These are phyloP conservation scores for Hypothenemus hampei DNA, from an alignment of 1,140 invertebrate genomes.

Conservation along the genomic window DNA sequence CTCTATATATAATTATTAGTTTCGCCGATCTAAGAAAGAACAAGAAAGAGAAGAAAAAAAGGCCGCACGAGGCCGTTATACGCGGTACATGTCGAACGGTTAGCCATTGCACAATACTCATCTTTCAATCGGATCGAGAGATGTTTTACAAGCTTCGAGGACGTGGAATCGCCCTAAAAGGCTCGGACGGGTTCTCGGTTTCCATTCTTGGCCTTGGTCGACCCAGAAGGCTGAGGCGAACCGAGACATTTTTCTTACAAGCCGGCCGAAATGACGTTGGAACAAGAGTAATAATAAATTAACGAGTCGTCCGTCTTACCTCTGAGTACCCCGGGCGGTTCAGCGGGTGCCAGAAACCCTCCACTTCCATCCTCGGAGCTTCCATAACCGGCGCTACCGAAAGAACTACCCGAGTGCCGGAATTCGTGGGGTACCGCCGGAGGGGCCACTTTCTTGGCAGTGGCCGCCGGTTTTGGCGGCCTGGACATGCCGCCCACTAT, in stretches of 20 bases:
- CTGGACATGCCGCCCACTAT: slow-evolving; percentile 66
- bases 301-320: slow-evolving; percentile 30
- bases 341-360: slow-evolving; percentile 40
- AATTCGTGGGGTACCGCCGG: slow-evolving; percentile 75
- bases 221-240: too few relatives aligned
- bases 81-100: too few relatives aligned
- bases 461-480: slow-evolving; percentile 66
- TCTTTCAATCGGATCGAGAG: not conserved
- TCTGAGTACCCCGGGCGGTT: slow-evolving; percentile 43
- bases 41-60: too few relatives aligned
- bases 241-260: too few relatives aligned
- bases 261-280: too few relatives aligned
- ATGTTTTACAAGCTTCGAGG: not conserved
- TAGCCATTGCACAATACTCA: too few relatives aligned
- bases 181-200: not conserved
- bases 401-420: slow-evolving; percentile 68
- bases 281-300: too few relatives aligned
- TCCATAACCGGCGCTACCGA: slow-evolving; percentile 69
- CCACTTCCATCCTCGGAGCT: slow-evolving; percentile 50
- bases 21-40: too few relatives aligned
- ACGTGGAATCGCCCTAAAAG: not conserved
- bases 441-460: slow-evolving; percentile 76
- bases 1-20: too few relatives aligned
- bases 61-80: too few relatives aligned
- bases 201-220: slow-evolving; percentile 8